Conservation (phyloP, 2,113 vertebrate species). For the Ranitomeya imitator region DNA sequence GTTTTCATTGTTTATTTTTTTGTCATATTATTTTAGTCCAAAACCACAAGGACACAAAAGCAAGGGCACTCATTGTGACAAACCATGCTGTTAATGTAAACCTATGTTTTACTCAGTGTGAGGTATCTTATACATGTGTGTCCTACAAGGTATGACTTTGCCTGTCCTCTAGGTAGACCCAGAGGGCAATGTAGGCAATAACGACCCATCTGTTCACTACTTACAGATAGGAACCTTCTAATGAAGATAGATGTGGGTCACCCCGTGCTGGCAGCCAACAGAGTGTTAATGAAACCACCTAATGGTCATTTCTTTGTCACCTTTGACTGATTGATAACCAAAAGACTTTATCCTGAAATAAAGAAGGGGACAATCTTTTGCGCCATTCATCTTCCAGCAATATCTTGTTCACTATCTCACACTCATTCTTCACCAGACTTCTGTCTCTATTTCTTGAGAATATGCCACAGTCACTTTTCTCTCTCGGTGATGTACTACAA, state of each 20-base stretch:
- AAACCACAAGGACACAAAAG: conserved; percentile 33
- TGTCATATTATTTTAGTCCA: not conserved
- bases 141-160: conserved; percentile 69
- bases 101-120: conserved; percentile 45
- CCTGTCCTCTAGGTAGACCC: conserved; percentile 76
- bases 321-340: conserved; percentile 75
- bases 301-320: conserved; percentile 79
- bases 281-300: conserved; percentile 81
- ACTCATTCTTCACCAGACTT: conserved; percentile 58
- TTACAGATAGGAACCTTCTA: conserved; percentile 77
- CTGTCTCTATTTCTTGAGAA: conserved; percentile 56
- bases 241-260: conserved; percentile 85
- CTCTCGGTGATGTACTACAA: conserved; percentile 59
- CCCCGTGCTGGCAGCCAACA: conserved; percentile 70
- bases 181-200: conserved; percentile 74
- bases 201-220: conserved; percentile 82
- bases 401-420: conserved; percentile 60
- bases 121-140: conserved; percentile 61
- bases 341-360: conserved; percentile 73
- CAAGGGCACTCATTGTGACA: conserved; percentile 33
- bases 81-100: conserved; percentile 52
- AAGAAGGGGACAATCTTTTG: conserved; percentile 67
- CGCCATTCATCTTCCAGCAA: conserved; percentile 67
- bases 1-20: not conserved
- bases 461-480: conserved; percentile 56